Conservation (phyloP, 1,140 invertebrate genomes). For the Papilio polytes region DNA sequence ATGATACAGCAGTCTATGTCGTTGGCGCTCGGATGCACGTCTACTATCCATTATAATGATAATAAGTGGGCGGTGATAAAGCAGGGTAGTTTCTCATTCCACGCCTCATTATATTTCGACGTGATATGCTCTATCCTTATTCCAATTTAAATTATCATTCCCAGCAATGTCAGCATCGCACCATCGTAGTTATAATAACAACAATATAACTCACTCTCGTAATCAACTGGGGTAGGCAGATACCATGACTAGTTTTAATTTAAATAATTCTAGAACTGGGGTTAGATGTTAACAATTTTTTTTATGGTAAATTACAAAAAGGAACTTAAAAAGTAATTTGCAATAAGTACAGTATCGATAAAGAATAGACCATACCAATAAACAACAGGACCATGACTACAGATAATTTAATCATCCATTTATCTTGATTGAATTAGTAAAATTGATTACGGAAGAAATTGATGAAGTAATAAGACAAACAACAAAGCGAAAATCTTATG, state of each 20-base stretch:
- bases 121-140: constrained; percentile 41
- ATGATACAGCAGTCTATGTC: neutral
- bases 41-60: neutral
- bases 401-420: constrained; percentile 31
- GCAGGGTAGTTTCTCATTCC: constrained; percentile 51
- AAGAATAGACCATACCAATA: neutral
- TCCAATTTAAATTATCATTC: constrained; percentile 47
- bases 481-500: constrained; percentile 47
- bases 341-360: neutral
- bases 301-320: neutral
- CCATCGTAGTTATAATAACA: neutral
- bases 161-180: constrained; percentile 21
- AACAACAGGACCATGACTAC: neutral
- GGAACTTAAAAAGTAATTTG: neutral
- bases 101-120: constrained; percentile 47
- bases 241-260: too few relatives aligned
- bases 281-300: neutral
- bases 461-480: constrained; percentile 56
- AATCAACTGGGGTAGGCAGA: too few relatives aligned
- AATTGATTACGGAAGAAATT: constrained; percentile 50
- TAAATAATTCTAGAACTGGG: too few relatives aligned
- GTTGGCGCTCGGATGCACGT: neutral
- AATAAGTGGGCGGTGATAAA: constrained; percentile 45
- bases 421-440: constrained; percentile 34
- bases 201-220: too few relatives aligned